Base-by-base conservation (phyloP, 2,113 vertebrate species). In the Protobothrops flavoviridis region DNA sequence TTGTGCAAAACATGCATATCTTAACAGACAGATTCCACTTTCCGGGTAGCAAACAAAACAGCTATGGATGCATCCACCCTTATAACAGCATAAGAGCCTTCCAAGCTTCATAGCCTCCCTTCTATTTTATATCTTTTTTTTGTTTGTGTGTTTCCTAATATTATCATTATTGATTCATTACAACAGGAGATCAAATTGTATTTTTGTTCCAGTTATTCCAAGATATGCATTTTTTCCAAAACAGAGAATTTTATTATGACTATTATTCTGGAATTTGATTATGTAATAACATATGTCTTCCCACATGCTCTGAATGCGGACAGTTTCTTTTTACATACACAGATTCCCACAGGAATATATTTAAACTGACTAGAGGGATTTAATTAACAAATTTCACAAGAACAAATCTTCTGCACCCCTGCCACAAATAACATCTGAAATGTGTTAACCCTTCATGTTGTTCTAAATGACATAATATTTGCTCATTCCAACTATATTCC, bases 241-340 rank as follows among this genome's bases (percentile, higher is more conserved):
- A 59, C 26, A 39, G 53, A 59, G 59, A 39, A 85, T 48, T 89
- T 93, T 1, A 59, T 74, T 89, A 56, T 81, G 39, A n/a, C 53
- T 90, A 52, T 87, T 64, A 64, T 61, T 81, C 85, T 91, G 91
- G 33, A 85, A 91, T 87, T 87, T 86, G 33, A 86, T 91, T 91
- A 59, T 86, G 21, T 59, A 85, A 48, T 53, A 39, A 29, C 48
- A 45, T 93, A n/a, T 91, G 89, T 91, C 81, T 93, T 20, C 69
- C 87, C 48, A 56, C 33, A 24, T 87, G 48, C 33, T 91, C n/a
- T 88, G 59, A 91, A 48, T 87, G 9, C 15, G 11, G 90, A 90
- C 69, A 90, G 10, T 85, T 90, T 53, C 74, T 93, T 90, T 86
- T 43, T n/a, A 61, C 61, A 64, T 23, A 64, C 3, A 56, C 33